A percentile compares a stretch with the other conserved stretches of the same genome.
These are phyloP conservation scores for Hippocampus mohnikei DNA, from an alignment of 2,113 vertebrate species.

Conservation along the genomic window DNA sequence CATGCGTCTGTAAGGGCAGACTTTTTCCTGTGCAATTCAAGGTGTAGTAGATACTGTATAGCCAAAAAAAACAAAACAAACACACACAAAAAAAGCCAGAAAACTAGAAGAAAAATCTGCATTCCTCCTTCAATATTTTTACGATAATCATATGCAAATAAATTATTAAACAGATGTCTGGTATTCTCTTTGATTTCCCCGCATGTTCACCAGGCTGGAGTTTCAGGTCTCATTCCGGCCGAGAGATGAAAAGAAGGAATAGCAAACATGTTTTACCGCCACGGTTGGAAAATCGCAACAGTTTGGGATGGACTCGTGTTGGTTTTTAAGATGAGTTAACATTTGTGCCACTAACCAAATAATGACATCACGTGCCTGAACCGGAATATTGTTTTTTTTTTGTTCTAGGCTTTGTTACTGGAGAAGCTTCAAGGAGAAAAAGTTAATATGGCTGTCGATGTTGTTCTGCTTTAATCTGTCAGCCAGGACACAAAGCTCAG, in stretches of 20 bases:
- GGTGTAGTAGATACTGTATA: conserved; percentile 57
- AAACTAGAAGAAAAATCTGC: conserved; percentile 64
- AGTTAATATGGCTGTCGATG: conserved; percentile 52
- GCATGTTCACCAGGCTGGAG: conserved; percentile 50
- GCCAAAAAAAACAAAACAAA: conserved; percentile 23
- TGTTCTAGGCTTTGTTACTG: conserved; percentile 34
- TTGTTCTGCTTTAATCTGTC: conserved; percentile 51
- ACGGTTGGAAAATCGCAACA: conserved; percentile 58
- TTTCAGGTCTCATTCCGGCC: conserved; percentile 46
- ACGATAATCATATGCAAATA: conserved; percentile 76
- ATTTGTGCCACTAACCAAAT: conserved; percentile 50
- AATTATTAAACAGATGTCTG: conserved; percentile 70
- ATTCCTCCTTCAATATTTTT: conserved; percentile 75
- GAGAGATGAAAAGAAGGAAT: conserved; percentile 53
- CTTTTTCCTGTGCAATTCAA: conserved; percentile 65
- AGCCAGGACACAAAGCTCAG: conserved; percentile 42
- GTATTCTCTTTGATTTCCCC: conserved; percentile 68
- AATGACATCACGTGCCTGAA: conserved; percentile 51
- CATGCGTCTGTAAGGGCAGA: conserved; percentile 58
- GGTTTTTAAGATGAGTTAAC: conserved; percentile 61
- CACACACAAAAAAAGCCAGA: conserved; percentile 34
- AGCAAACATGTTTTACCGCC: conserved; percentile 47
- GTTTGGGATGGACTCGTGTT: conserved; percentile 53
- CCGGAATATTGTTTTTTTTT: conserved; percentile 5
- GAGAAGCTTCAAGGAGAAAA: conserved; percentile 58